Evolutionary conservation across 2,888 invertebrate species (phyloP).

Genomic region (Eristalis arbustorum): DNA sequence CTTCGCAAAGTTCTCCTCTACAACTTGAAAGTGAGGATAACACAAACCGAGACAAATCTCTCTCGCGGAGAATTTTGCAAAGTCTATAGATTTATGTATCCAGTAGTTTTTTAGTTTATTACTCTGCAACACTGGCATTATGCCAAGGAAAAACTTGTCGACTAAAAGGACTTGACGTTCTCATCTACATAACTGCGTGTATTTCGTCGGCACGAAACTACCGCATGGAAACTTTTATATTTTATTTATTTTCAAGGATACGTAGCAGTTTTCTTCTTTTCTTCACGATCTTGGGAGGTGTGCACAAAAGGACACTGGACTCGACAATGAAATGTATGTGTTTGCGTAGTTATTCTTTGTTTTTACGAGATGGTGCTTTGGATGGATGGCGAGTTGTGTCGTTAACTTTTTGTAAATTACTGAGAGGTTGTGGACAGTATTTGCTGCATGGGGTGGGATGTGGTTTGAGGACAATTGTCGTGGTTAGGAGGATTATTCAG

Average conservation of each 20-base stretch:
- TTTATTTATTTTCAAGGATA: slow-evolving; percentile 21
- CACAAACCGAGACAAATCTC: neutral
- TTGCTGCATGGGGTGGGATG: too few relatives aligned
- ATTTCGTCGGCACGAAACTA: neutral
- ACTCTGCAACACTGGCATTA: slow-evolving; percentile 28
- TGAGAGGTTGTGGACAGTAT: too few relatives aligned
- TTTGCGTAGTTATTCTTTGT: too few relatives aligned
- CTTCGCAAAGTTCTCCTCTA: neutral
- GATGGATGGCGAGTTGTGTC: too few relatives aligned
- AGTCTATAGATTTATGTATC: neutral
- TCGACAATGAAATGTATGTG: too few relatives aligned
- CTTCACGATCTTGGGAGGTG: neutral
- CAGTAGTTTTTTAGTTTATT: slow-evolving; percentile 4
- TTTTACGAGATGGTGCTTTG: too few relatives aligned
- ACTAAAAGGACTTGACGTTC: neutral
- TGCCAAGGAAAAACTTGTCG: slow-evolving; percentile 15
- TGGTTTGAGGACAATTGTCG: too few relatives aligned
- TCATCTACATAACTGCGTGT: neutral
- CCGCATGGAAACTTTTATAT: neutral
- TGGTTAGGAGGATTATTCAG: too few relatives aligned
- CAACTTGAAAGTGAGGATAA: neutral
- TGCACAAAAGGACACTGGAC: slow-evolving; percentile 2
- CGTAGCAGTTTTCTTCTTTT: neutral
- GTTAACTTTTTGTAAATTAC: too few relatives aligned
- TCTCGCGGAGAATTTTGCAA: neutral